A percentile compares a stretch with the other conserved stretches of the same genome.
Evolutionary conservation across 2,113 vertebrate genomes (phyloP).

Genomic region (Etia nguti): DNA sequence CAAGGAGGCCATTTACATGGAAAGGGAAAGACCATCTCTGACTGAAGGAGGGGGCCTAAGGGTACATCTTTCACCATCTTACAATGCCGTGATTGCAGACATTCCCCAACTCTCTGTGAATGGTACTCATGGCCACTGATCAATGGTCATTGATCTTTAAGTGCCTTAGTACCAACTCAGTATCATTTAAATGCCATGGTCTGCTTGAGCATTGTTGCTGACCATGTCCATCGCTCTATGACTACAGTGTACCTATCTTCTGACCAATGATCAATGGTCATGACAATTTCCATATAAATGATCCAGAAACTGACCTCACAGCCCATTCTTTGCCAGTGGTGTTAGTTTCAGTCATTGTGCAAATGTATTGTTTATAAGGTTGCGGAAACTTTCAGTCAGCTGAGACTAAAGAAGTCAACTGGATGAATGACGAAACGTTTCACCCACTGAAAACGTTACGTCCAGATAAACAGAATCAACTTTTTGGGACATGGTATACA

Average conservation of each 20-base stretch:
- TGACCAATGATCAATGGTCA: not conserved
- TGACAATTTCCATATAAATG: not conserved
- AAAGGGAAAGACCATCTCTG: too few species aligned
- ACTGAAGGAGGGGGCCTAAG: too few species aligned
- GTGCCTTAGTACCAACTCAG: too few species aligned
- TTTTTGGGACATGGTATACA: not conserved
- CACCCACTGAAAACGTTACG: accelerated
- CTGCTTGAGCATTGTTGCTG: too few species aligned
- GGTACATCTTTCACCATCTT: too few species aligned
- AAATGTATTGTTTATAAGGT: not conserved
- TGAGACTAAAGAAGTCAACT: not conserved
- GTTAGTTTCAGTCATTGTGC: not conserved
- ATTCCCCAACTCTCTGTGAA: too few species aligned
- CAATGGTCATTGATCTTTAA: too few species aligned
- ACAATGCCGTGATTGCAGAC: too few species aligned
- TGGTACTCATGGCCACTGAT: too few species aligned
- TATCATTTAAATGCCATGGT: too few species aligned
- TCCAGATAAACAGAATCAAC: not conserved
- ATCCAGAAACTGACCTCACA: not conserved
- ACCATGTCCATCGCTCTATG: too few species aligned
- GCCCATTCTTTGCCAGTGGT: not conserved
- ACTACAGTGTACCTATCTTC: not conserved
- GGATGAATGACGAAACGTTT: not conserved
- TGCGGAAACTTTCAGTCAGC: not conserved
- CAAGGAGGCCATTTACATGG: too few species aligned